These are phyloP conservation scores for Oreochromis grahami DNA, from an alignment of 2,797 vertebrate species.

Conservation along the genomic window DNA sequence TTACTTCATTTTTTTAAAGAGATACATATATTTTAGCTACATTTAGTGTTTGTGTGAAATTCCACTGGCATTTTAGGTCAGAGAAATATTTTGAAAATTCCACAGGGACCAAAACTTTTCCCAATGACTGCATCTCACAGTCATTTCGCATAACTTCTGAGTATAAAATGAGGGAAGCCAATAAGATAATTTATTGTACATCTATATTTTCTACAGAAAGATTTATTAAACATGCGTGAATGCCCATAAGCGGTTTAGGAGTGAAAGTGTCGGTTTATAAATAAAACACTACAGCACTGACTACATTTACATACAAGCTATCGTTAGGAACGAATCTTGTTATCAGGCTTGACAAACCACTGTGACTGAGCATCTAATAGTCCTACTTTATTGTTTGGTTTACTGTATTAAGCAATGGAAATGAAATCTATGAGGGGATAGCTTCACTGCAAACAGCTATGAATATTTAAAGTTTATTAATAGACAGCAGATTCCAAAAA, in stretches of 20 bases:
- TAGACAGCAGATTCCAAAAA: neutral
- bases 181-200: neutral
- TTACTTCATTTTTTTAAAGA: neutral
- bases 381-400: constrained; percentile 9
- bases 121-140: fast-evolving
- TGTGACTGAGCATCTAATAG: neutral
- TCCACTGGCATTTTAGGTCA: neutral
- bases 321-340: neutral
- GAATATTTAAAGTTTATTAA: constrained; percentile 29
- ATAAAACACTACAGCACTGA: neutral
- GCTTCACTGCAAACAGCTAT: constrained; percentile 10
- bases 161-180: neutral
- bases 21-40: neutral
- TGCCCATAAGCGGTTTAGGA: neutral
- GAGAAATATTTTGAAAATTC: neutral
- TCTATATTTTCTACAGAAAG: neutral
- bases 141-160: neutral
- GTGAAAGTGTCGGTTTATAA: neutral
- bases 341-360: neutral
- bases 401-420: constrained; percentile 16
- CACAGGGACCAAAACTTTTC: neutral
- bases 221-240: neutral
- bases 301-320: neutral
- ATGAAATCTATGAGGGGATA: neutral
- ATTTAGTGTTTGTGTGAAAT: neutral